Evolutionary conservation across 2,113 vertebrate genomes (phyloP).

Genomic region (Onychostruthus taczanowskii): DNA sequence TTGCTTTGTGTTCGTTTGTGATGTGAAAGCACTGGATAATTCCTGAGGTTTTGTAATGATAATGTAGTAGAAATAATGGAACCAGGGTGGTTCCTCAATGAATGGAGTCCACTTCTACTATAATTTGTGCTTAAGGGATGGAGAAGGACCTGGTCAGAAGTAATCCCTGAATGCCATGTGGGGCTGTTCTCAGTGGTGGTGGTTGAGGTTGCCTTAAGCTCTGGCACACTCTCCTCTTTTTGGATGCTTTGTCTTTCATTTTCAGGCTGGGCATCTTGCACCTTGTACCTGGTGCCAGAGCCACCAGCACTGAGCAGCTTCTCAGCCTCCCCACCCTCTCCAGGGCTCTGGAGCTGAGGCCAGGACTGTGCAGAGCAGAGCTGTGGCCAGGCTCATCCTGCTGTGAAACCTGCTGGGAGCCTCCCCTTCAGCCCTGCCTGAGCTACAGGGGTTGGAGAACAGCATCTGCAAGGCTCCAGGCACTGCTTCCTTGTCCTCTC

Average conservation of each 20-base stretch:
- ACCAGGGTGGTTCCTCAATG: background rate
- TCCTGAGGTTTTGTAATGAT: background rate
- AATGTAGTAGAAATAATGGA: background rate
- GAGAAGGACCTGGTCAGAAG: background rate
- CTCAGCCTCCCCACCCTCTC: background rate
- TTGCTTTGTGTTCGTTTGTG: background rate
- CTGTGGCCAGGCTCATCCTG: background rate
- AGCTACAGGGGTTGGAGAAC: background rate
- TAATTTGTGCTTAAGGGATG: background rate
- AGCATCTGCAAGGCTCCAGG: background rate
- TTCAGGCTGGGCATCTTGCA: background rate
- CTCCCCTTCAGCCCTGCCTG: background rate
- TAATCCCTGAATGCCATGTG: background rate
- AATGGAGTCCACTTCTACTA: background rate
- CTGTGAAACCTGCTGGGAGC: background rate
- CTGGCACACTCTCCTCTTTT: background rate
- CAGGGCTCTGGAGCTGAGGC: background rate
- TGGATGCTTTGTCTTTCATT: background rate
- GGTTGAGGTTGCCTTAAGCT: background rate
- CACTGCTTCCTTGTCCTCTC: background rate
- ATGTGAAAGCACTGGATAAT: background rate
- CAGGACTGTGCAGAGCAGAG: background rate
- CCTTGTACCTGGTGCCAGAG: background rate
- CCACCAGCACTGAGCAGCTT: background rate
- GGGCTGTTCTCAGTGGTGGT: background rate